A percentile compares a stretch with the other conserved stretches of the same genome.
Evolutionary conservation across 2,888 invertebrate species (phyloP).

Genomic region (Erynnis tages): DNA sequence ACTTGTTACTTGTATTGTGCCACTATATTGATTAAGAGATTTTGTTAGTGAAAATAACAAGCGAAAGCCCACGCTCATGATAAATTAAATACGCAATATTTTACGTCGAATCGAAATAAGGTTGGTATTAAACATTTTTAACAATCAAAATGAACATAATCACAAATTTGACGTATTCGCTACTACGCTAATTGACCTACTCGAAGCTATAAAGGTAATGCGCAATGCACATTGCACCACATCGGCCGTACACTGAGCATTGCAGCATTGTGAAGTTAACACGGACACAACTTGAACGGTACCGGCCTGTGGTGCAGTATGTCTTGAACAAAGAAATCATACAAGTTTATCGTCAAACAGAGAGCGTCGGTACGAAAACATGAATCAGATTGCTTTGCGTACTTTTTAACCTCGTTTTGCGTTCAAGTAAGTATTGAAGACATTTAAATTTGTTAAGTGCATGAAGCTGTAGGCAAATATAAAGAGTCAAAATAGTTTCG

Average conservation of each 20-base stretch:
- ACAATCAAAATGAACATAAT: constrained; percentile 32
- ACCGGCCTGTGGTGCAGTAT: background rate
- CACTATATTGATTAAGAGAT: constrained; percentile 40
- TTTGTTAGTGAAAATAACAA: constrained; percentile 32
- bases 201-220: constrained; percentile 46
- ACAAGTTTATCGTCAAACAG: background rate
- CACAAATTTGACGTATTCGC: constrained; percentile 32
- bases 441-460: too few species aligned
- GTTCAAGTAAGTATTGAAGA: too few species aligned
- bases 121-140: constrained; percentile 45
- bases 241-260: too few species aligned
- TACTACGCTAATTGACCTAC: constrained; percentile 57
- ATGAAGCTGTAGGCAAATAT: too few species aligned
- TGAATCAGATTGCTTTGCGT: too few species aligned
- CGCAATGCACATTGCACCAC: background rate
- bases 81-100: constrained; percentile 45
- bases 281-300: background rate
- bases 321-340: background rate
- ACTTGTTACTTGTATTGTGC: constrained; percentile 52
- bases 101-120: constrained; percentile 52
- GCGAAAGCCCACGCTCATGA: constrained; percentile 33
- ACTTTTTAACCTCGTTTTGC: too few species aligned
- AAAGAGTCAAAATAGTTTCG: background rate
- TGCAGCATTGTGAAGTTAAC: background rate
- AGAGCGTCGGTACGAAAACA: background rate